These are phyloP conservation scores for Columba livia DNA, from an alignment of 2,113 vertebrate species.

Conservation along the genomic window DNA sequence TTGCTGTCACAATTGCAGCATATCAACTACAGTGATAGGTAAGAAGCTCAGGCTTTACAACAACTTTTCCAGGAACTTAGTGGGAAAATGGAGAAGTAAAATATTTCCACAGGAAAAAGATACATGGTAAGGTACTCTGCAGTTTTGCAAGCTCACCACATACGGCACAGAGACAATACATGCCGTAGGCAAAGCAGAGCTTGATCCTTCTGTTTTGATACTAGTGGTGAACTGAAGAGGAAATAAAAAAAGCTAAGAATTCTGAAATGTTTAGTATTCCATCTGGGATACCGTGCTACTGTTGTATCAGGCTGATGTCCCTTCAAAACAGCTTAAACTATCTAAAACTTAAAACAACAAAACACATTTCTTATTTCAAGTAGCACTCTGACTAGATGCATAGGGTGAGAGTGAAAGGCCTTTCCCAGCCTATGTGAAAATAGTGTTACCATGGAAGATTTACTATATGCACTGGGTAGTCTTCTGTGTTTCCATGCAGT, in stretches of 20 bases:
- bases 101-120: not conserved
- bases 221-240: not conserved
- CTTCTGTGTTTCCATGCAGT: not conserved
- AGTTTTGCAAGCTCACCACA: not conserved
- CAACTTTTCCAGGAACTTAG: not conserved
- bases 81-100: not conserved
- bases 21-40: not conserved
- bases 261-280: not conserved
- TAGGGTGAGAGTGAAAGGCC: not conserved
- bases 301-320: not conserved
- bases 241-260: not conserved
- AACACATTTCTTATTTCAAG: not conserved
- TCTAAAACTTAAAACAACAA: not conserved
- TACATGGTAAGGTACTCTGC: not conserved
- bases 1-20: not conserved
- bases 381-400: not conserved
- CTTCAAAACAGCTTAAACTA: not conserved
- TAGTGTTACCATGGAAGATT: not conserved
- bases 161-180: not conserved
- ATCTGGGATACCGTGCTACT: not conserved
- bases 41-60: conserved; percentile 1
- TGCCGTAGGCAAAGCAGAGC: not conserved
- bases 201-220: not conserved
- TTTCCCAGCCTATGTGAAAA: not conserved
- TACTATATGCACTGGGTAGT: not conserved